These are phyloP conservation scores for Theristicus caerulescens DNA, from an alignment of 2,113 vertebrate species.

Conservation along the genomic window DNA sequence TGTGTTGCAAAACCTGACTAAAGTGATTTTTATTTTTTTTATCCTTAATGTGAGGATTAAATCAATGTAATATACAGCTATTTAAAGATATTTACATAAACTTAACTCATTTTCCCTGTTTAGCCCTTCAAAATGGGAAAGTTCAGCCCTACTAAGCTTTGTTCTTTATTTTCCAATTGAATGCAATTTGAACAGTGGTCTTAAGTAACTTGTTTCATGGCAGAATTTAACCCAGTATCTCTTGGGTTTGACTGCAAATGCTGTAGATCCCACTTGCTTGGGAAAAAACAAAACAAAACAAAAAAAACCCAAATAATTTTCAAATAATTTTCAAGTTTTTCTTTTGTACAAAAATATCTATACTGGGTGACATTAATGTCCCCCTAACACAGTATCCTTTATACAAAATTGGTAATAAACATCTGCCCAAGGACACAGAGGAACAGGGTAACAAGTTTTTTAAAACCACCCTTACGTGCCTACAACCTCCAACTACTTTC, in stretches of 20 bases:
- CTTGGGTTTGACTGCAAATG: background rate
- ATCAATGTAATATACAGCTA: background rate
- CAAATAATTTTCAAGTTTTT: background rate
- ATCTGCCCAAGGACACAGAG: background rate
- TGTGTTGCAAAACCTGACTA: background rate
- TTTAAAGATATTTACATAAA: background rate
- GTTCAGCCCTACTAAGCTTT: background rate
- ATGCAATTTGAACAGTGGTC: background rate
- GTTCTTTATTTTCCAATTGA: background rate
- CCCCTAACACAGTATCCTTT: background rate
- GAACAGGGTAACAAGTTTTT: background rate
- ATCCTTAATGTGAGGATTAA: background rate
- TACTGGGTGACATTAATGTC: accelerated
- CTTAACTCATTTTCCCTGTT: background rate
- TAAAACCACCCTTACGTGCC: background rate
- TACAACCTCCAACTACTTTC: background rate
- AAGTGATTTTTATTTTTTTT: background rate
- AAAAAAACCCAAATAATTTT: background rate
- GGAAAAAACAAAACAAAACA: background rate
- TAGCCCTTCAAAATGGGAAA: background rate
- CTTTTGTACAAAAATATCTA: background rate
- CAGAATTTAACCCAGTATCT: background rate
- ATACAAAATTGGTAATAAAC: background rate
- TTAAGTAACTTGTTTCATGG: background rate
- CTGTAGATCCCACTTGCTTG: background rate